These are phyloP conservation scores for Leptopterna dolabrata DNA, from an alignment of 2,888 invertebrate species.

Conservation along the genomic window DNA sequence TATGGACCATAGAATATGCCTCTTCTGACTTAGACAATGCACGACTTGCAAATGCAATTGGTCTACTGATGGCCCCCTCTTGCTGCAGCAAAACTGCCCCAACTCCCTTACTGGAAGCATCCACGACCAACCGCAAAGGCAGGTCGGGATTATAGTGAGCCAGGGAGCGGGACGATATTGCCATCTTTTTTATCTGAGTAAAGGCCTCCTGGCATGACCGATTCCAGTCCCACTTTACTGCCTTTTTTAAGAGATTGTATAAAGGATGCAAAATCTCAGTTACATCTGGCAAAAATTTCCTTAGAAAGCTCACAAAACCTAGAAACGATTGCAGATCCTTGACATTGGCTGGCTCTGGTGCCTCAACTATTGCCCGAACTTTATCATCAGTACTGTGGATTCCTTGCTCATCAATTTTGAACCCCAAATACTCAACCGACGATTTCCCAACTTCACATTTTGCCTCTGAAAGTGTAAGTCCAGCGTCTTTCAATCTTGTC, in stretches of 20 bases:
- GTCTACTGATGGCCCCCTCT: not conserved
- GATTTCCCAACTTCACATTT: not conserved
- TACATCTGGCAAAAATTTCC: not conserved
- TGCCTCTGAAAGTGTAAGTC: not conserved
- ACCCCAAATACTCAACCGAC: constrained; percentile 1
- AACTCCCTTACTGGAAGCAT: not conserved
- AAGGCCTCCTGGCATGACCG: not conserved
- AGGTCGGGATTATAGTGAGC: constrained; percentile 37
- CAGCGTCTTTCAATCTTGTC: not conserved
- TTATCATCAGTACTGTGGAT: constrained; percentile 43
- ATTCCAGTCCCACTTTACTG: not conserved
- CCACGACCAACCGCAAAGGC: constrained; percentile 21
- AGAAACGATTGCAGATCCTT: constrained; percentile 14
- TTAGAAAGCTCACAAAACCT: constrained; percentile 31
- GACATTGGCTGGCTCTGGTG: constrained; percentile 19
- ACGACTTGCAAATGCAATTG: not conserved
- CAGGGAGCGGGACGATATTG: not conserved
- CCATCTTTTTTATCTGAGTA: not conserved
- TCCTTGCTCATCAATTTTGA: constrained; percentile 8
- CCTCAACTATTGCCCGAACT: not conserved
- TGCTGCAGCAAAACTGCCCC: constrained; percentile 17
- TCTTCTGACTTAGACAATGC: not conserved
- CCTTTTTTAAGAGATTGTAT: not conserved
- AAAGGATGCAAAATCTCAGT: not conserved
- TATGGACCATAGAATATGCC: not conserved